phyloP scores from a whole-genome alignment of 2,113 vertebrate species.

The Planiliza haematocheilus region DNA sequence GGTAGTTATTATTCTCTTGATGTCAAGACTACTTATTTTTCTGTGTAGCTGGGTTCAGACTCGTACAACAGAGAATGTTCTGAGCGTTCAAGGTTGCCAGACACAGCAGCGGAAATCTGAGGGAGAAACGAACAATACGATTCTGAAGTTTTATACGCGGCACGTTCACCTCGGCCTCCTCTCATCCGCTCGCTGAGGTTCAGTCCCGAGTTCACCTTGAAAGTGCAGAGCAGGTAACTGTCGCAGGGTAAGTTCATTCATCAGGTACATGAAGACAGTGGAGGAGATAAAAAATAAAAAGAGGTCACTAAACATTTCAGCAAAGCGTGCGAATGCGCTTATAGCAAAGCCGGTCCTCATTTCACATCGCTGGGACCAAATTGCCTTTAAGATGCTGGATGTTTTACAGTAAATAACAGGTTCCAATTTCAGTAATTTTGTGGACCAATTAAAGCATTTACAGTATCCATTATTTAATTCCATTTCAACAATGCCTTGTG shows the following conservation, averaged over 20 bases:
- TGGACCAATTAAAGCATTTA: not conserved
- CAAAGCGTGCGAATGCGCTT: not conserved
- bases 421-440: slow-evolving; percentile 8
- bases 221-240: slow-evolving; percentile 11
- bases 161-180: slow-evolving; percentile 20
- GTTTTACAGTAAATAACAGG: not conserved
- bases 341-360: not conserved
- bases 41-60: not conserved
- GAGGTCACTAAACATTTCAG: slow-evolving; percentile 2
- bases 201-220: not conserved
- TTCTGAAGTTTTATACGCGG: not conserved
- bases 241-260: not conserved
- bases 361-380: not conserved
- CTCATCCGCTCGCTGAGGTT: slow-evolving; percentile 5
- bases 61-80: not conserved
- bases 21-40: not conserved
- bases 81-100: not conserved
- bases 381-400: not conserved
- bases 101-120: not conserved
- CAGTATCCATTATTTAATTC: not conserved
- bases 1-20: not conserved
- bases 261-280: slow-evolving; percentile 18
- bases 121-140: slow-evolving; percentile 1
- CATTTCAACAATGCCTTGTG: not conserved
- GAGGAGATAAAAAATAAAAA: slow-evolving; percentile 7